Percentiles rank a stretch among this genome's conserved stretches.
These are phyloP conservation scores for Thinocorus orbignyianus DNA, from an alignment of 2,113 vertebrate genomes.

Conservation along the genomic window DNA sequence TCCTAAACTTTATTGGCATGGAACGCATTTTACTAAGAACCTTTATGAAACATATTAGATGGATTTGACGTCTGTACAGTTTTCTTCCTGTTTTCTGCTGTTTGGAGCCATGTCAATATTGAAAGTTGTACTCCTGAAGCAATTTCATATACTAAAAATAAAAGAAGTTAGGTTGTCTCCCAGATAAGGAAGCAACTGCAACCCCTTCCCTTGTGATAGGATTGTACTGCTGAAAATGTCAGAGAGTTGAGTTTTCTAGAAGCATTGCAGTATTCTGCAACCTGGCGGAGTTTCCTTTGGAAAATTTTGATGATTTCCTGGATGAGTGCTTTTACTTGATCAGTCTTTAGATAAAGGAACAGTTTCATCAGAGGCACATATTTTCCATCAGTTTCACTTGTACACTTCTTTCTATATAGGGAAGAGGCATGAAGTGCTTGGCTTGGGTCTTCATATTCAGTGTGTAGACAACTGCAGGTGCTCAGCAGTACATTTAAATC, in stretches of 20 bases:
- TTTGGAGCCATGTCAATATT: background rate
- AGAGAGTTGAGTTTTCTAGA: background rate
- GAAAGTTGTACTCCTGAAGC: background rate
- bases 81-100: background rate
- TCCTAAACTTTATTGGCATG: background rate
- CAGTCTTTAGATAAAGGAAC: constrained; percentile 14
- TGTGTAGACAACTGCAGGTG: background rate
- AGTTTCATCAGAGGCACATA: background rate
- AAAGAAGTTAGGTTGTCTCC: background rate
- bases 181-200: background rate
- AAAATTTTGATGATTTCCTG: background rate
- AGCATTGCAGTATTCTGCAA: background rate
- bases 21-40: background rate
- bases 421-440: background rate
- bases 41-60: background rate
- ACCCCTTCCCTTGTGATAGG: background rate
- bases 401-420: background rate
- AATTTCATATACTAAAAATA: background rate
- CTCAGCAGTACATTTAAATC: background rate
- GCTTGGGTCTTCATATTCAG: background rate
- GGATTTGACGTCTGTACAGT: background rate
- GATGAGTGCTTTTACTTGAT: background rate
- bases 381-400: constrained; percentile 18
- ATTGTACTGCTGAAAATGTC: background rate
- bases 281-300: background rate